Evolutionary conservation across 2,888 invertebrate species (phyloP).

Genomic region (Rutpela maculata): DNA sequence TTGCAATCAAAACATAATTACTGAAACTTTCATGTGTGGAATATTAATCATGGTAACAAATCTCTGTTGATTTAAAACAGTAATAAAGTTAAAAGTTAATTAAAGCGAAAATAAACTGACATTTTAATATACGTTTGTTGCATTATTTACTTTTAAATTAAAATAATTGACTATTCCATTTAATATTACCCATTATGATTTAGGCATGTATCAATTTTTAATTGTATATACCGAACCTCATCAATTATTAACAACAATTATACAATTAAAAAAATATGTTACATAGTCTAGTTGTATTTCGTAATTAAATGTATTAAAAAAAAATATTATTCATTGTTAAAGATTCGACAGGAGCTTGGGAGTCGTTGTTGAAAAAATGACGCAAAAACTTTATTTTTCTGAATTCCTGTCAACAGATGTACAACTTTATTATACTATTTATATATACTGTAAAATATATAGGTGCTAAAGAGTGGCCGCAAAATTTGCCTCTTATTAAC

Average conservation of each 20-base stretch:
- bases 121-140: background rate
- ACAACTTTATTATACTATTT: too few species aligned
- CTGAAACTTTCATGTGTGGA: background rate
- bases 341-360: too few species aligned
- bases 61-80: constrained; percentile 29
- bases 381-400: too few species aligned
- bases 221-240: background rate
- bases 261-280: background rate
- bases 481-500: too few species aligned
- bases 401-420: too few species aligned
- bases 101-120: constrained; percentile 9
- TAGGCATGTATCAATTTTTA: background rate
- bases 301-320: too few species aligned
- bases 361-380: too few species aligned
- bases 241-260: background rate
- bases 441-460: too few species aligned
- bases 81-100: constrained; percentile 33
- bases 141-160: background rate
- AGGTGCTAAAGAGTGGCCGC: too few species aligned
- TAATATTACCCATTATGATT: background rate
- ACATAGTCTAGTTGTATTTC: too few species aligned
- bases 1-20: constrained; percentile 14
- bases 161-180: background rate
- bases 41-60: constrained; percentile 10
- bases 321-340: too few species aligned